These are phyloP conservation scores for Aporophyla nigra DNA, from an alignment of 2,888 invertebrate genomes.

Conservation along the genomic window DNA sequence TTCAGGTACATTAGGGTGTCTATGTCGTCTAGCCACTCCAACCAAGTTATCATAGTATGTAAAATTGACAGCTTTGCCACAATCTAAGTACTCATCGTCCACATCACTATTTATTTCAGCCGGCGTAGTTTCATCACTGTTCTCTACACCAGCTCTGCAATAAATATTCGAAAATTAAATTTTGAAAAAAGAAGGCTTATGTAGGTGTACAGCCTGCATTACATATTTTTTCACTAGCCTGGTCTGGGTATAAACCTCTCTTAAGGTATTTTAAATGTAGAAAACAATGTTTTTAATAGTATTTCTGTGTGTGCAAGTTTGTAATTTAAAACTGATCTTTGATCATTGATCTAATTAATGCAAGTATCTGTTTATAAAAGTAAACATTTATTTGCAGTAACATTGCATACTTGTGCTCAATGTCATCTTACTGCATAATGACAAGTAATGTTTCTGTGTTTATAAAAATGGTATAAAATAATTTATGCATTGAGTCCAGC, in stretches of 20 bases:
- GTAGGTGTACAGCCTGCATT: not conserved
- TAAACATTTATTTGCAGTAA: conserved; percentile 15
- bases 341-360: not conserved
- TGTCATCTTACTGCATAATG: not conserved
- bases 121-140: conserved; percentile 78
- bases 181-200: not conserved
- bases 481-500: not conserved
- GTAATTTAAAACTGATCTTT: not conserved
- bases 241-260: not conserved
- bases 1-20: conserved; percentile 96
- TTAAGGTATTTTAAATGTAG: not conserved
- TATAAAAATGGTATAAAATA: not conserved
- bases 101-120: conserved; percentile 81
- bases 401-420: not conserved
- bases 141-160: conserved; percentile 82
- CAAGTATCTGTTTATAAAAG: conserved; percentile 21
- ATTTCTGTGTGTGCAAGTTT: not conserved
- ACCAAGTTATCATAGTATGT: conserved; percentile 97
- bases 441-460: not conserved
- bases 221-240: not conserved
- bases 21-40: conserved; percentile 95
- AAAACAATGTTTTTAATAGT: not conserved
- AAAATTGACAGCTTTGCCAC: conserved; percentile 96
- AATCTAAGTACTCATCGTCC: conserved; percentile 93
- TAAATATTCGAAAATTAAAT: not conserved